These are phyloP conservation scores for Catocala sponsa DNA, from an alignment of 2,888 invertebrate genomes.

Conservation along the genomic window DNA sequence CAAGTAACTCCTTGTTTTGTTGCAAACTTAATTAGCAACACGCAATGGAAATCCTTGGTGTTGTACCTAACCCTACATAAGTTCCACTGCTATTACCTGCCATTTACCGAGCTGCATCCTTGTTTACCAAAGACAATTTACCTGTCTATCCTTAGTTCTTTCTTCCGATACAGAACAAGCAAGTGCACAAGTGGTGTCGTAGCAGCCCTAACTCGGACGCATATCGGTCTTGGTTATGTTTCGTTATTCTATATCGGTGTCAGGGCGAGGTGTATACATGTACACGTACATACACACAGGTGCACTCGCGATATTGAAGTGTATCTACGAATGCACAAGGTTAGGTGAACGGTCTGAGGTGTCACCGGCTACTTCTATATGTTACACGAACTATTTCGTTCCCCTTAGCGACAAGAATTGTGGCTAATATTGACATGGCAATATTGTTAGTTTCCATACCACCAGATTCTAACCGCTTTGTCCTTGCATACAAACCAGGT, in stretches of 20 bases:
- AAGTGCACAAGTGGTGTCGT: neutral
- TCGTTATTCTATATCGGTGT: conserved; percentile 75
- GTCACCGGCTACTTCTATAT: conserved; percentile 25
- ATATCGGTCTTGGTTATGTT: conserved; percentile 52
- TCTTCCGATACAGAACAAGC: too few relatives aligned
- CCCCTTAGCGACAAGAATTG: conserved; percentile 28
- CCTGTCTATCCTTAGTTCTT: too few relatives aligned
- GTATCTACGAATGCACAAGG: conserved; percentile 51
- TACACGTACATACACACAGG: conserved; percentile 21
- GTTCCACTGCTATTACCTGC: too few relatives aligned
- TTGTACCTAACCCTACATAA: too few relatives aligned
- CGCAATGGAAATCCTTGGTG: too few relatives aligned
- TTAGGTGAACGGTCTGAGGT: conserved; percentile 46
- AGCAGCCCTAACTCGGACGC: conserved; percentile 35
- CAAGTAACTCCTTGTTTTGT: too few relatives aligned
- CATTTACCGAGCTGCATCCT: too few relatives aligned
- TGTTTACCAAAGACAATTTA: too few relatives aligned
- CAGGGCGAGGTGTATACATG: conserved; percentile 62
- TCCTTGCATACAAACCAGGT: too few relatives aligned
- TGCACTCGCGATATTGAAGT: conserved; percentile 36
- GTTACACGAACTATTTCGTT: conserved; percentile 31
- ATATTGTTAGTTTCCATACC: too few relatives aligned
- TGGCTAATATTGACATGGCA: neutral
- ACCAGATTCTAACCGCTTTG: too few relatives aligned
- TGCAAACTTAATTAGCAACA: too few relatives aligned